Base-by-base conservation (phyloP, 2,797 vertebrate species). In the Gastrophryne carolinensis region DNA sequence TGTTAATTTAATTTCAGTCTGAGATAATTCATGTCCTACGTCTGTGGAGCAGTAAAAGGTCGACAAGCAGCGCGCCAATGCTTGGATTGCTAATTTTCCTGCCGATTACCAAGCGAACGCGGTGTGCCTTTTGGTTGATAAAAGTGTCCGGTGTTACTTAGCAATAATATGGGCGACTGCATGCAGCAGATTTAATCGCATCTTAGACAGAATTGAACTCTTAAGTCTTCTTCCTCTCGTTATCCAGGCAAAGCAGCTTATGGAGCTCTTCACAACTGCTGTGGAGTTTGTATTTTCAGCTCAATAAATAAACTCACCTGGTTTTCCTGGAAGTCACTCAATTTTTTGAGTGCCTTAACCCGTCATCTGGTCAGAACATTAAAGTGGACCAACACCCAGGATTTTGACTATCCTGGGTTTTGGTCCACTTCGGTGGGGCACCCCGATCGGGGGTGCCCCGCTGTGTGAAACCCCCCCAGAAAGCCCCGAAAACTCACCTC, bases 171-270 rank as follows among this genome's bases (percentile, higher is more conserved):
- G 75, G 27, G n/a, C n/a, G n/a, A 29, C 67, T 72, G 60, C 50
- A 78, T 78, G 67, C 71, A 50, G 35, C 39, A 52, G 75, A 78
- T 78, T 78, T 71, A 19, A 47, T 57, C 50, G 65, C 75, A 72
- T 72, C 68, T 78, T 78, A 78, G 75, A 78, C 67, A 78, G 67
- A 78, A 78, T 52, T 78, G 67, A 78, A 78, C 75, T 65, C 68
- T 58, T 78, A 78, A 78, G 29, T 78, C 67, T 57, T 62, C 75
- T 78, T 66, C 50, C 60, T 72, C 39, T 49, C 75, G 72, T 78
- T 72, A 78, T 71, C 75, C 75, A 27, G 4, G 67, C 61, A 72
- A 78, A 78, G 75, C 68, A 57, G 75, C 49, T 78, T 78, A 78
- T 39, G 41, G 50, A 65, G 65, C 52, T 37, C n/a, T 24, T 63